Base-by-base conservation (phyloP, 2,797 vertebrate genomes). In the Petrocephalus sullivani region DNA sequence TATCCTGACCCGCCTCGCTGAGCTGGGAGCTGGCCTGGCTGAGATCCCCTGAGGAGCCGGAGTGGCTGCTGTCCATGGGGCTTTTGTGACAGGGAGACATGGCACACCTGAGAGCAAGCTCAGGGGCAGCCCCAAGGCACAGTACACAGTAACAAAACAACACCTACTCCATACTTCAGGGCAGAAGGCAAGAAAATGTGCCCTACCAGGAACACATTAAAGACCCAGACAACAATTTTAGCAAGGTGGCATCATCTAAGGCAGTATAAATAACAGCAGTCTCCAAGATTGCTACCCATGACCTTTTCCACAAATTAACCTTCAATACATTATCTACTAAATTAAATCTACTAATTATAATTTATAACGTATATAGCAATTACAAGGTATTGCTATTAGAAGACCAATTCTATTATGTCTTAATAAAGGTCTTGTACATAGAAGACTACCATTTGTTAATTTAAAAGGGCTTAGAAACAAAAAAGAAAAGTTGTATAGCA, bases 21-120 rank as follows among this genome's bases (percentile, higher is more conserved):
- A 97, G 95, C 89, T 98, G 98, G 91, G 98, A 98, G 93, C 98
- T 99, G 88, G 95, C 95, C 94, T 97, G 97, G 93, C 98, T 99
- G 92, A 99, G 94, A 90, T 99, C 98, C 92, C 97, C 98, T 60
- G 98, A 99, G 83, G 98, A 99, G 87, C 97, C 96, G 49, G 97
- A 98, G 90, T 95, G 97, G 95, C 97, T 98, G 94, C 98, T 99
- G 94, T 97, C 96, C 94, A 95, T 96, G 86, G 98, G 98, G 95
- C 98, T 99, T 94, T 91, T 89, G 91, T 91, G 87, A 95, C 33
- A 41, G 33, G 67, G 33, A 75, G 67, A 28, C 2, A 57, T 60
- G 33, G 86, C 51, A 58, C 16, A 86, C 53, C 37, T 78, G 58
- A 23, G 46, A 56, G 21, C 8, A 61, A 88, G 4, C 5, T 23